Percentiles rank a stretch among this genome's conserved stretches.
Conservation (phyloP, 2,888 invertebrate species). For the Cheiracanthium punctorium region DNA sequence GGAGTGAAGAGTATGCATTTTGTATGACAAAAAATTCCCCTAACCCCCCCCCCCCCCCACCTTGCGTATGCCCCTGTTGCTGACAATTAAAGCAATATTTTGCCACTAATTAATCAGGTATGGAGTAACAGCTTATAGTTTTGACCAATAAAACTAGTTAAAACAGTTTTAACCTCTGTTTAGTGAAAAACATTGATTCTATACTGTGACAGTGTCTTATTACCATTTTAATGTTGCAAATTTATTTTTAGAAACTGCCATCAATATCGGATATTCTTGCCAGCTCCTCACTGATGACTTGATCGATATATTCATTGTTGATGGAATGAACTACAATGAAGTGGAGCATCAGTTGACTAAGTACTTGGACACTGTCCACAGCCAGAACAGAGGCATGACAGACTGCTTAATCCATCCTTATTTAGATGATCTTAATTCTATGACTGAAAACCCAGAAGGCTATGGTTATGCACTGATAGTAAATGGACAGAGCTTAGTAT, state of each 20-base stretch:
- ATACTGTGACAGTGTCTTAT: no score
- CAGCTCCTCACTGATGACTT: conserved; percentile 97
- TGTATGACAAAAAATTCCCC: no score
- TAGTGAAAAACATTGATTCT: no score
- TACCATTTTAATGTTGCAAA: no score
- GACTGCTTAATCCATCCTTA: conserved; percentile 72
- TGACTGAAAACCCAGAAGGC: conserved; percentile 62
- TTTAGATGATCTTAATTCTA: conserved; percentile 56
- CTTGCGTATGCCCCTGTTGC: no score
- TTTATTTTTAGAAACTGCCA: conserved; percentile 90
- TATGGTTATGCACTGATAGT: conserved; percentile 94
- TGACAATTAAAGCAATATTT: no score
- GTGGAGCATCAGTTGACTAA: conserved; percentile 85
- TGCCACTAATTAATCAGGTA: no score
- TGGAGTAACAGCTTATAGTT: no score
- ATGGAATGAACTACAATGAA: conserved; percentile 80
- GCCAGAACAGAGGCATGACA: conserved; percentile 30
- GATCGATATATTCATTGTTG: conserved; percentile 95
- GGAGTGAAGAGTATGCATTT: no score
- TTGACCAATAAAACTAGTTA: no score
- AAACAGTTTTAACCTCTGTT: no score
- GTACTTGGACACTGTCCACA: conserved; percentile 80
- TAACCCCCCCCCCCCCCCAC: no score
- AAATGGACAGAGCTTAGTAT: conserved; percentile 92
- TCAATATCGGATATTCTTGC: conserved; percentile 99